phyloP scores from a whole-genome alignment of 2,888 invertebrate species.

The Altica lythri region DNA sequence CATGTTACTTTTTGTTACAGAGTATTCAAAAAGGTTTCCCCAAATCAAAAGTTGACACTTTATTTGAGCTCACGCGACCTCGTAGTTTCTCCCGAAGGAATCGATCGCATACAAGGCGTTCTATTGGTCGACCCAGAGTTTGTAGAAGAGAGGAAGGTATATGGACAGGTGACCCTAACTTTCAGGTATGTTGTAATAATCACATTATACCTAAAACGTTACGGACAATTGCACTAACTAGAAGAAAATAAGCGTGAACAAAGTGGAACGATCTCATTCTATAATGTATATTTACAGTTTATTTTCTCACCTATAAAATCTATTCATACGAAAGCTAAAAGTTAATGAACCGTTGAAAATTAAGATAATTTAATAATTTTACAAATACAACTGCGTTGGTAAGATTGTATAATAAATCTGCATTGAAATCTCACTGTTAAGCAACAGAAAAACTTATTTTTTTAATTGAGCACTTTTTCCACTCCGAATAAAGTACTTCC shows the following conservation, averaged over 20 bases:
- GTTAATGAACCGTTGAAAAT: no score
- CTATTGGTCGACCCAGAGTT: constrained; percentile 89
- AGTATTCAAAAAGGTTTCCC: constrained; percentile 86
- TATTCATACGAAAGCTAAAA: no score
- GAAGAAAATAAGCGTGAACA: not conserved
- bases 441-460: no score
- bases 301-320: no score
- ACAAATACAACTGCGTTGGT: no score
- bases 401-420: no score
- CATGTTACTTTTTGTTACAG: constrained; percentile 57
- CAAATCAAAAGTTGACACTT: constrained; percentile 82
- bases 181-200: constrained; percentile 70
- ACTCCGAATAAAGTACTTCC: no score
- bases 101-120: constrained; percentile 87
- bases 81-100: constrained; percentile 72
- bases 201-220: not conserved
- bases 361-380: no score
- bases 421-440: no score
- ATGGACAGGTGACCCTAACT: constrained; percentile 85
- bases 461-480: no score
- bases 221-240: not conserved
- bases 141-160: constrained; percentile 80
- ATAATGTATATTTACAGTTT: no score
- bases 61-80: constrained; percentile 83
- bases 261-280: no score